Percentiles rank a stretch among this genome's conserved stretches.
Conservation (phyloP, 2,113 vertebrate genomes). For the Charadrius vociferus region DNA sequence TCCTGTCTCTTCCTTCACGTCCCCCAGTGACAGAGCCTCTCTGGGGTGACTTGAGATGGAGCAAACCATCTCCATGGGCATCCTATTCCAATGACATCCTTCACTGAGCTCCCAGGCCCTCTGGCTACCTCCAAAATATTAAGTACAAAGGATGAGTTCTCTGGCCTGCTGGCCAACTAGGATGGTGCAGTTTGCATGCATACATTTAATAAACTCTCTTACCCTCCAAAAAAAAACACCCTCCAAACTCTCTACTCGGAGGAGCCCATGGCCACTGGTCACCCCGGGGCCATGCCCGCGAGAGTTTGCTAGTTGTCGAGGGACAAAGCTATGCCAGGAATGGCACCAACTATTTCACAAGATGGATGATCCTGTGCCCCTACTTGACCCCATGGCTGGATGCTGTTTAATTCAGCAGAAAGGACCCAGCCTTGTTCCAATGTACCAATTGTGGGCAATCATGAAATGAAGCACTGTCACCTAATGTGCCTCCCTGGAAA, state of each 20-base stretch:
- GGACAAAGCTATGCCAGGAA: not conserved
- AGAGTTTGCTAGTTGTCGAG: not conserved
- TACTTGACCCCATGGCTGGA: not conserved
- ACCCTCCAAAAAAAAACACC: not conserved
- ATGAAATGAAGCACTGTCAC: not conserved
- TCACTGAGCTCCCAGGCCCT: not conserved
- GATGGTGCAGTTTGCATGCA: not conserved
- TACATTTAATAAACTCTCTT: not conserved
- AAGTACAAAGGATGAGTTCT: not conserved
- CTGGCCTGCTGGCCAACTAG: not conserved
- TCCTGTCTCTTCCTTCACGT: not conserved
- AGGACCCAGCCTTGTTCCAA: fast-evolving
- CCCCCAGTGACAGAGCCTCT: not conserved
- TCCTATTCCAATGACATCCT: not conserved
- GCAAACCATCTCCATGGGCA: not conserved
- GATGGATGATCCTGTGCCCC: not conserved
- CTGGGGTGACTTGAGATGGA: not conserved
- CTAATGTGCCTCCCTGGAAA: not conserved
- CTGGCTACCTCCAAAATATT: not conserved
- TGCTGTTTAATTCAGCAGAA: not conserved
- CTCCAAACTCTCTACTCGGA: not conserved
- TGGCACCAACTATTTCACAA: not conserved
- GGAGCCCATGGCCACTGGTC: fast-evolving
- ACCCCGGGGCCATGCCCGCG: fast-evolving
- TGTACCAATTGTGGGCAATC: not conserved